These are phyloP conservation scores for Monochamus saltuarius DNA, from an alignment of 1,140 invertebrate genomes.

Conservation along the genomic window DNA sequence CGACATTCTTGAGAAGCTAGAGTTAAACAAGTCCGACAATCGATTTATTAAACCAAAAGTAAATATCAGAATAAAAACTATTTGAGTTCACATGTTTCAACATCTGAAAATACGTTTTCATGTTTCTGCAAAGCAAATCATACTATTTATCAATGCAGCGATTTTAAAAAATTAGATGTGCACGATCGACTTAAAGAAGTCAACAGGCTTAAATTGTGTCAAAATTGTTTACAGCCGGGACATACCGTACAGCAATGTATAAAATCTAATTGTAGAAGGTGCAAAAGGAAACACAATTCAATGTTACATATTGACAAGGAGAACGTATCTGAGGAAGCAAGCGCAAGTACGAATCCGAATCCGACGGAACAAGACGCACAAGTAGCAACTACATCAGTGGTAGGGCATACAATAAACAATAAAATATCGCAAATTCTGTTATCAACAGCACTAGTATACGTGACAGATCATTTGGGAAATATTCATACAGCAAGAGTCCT, in stretches of 20 bases:
- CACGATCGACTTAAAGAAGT: not conserved
- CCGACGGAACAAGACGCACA: not conserved
- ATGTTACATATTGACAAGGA: not conserved
- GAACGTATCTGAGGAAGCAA: no score
- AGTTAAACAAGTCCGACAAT: not conserved
- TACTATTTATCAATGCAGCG: not conserved
- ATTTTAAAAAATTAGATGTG: not conserved
- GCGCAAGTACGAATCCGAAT: no score
- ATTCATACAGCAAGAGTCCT: not conserved
- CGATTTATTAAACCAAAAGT: not conserved
- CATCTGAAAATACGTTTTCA: not conserved
- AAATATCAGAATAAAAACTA: not conserved
- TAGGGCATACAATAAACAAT: not conserved
- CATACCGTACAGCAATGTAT: not conserved
- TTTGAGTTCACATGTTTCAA: no score
- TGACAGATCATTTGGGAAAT: not conserved
- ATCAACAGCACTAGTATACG: not conserved
- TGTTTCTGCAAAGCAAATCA: not conserved
- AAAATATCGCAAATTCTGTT: not conserved
- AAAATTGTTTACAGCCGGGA: not conserved
- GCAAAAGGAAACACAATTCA: not conserved
- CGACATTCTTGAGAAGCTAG: conserved; percentile 8
- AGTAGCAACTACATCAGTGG: not conserved
- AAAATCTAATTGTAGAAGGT: not conserved
- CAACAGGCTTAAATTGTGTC: not conserved